Evolutionary conservation across 1,140 invertebrate species (phyloP).

Genomic region (Conus ventricosus): DNA sequence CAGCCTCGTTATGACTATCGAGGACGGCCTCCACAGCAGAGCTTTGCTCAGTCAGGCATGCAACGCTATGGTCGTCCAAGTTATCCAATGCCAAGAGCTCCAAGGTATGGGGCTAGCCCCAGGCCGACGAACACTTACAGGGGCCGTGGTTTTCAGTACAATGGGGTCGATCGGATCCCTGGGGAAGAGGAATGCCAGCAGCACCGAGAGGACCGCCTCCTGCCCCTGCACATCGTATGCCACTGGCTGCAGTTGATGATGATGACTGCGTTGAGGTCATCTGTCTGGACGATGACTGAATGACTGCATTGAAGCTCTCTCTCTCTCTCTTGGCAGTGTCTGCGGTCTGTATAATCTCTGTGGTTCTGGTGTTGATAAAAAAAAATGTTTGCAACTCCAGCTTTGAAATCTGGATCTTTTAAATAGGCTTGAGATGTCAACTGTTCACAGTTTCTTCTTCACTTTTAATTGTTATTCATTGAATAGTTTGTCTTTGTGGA

Average conservation of each 20-base stretch:
- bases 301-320: not conserved
- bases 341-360: too few relatives aligned
- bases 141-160: not conserved
- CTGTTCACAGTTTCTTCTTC: too few relatives aligned
- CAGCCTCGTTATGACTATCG: not conserved
- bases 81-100: not conserved
- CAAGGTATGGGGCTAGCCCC: not conserved
- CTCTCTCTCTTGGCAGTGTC: too few relatives aligned
- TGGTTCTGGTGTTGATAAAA: too few relatives aligned
- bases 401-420: not conserved
- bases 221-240: not conserved
- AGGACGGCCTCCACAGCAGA: not conserved
- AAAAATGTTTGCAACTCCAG: too few relatives aligned
- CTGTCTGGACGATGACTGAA: conserved; percentile 27
- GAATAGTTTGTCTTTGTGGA: too few relatives aligned
- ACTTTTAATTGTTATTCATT: too few relatives aligned
- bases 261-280: conserved; percentile 33
- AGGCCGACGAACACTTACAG: not conserved
- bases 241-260: not conserved
- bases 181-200: not conserved
- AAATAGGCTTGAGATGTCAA: not conserved
- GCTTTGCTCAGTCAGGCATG: not conserved
- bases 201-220: not conserved
- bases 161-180: not conserved
- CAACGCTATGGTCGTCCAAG: not conserved